A percentile compares a stretch with the other conserved stretches of the same genome.
Conservation (phyloP, 2,888 invertebrate species). For the Bruchidius siliquastri region DNA sequence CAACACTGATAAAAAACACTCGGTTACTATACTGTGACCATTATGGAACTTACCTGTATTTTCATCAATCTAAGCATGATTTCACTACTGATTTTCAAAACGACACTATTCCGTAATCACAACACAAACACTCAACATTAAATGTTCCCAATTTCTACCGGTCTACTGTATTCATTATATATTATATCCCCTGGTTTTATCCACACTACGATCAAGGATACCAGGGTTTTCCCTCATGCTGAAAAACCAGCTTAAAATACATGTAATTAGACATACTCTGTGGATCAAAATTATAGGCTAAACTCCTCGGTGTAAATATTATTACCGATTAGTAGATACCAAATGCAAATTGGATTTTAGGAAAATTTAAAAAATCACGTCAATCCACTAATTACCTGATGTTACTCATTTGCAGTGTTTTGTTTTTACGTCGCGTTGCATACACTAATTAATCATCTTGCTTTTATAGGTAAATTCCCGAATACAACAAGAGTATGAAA, state of each 20-base stretch:
- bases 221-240: not conserved
- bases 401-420: too few species aligned
- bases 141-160: not conserved
- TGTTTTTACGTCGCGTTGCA: too few species aligned
- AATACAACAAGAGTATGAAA: too few species aligned
- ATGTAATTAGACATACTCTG: not conserved
- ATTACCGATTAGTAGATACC: not conserved
- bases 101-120: not conserved
- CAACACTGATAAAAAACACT: too few species aligned
- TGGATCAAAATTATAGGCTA: not conserved
- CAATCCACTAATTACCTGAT: not conserved
- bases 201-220: not conserved
- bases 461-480: too few species aligned
- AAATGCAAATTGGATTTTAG: not conserved
- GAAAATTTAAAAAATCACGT: not conserved
- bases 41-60: too few species aligned
- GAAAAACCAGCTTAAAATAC: not conserved
- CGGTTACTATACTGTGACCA: too few species aligned
- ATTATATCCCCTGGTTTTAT: not conserved
- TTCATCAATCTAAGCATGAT: too few species aligned
- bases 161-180: not conserved
- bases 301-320: not conserved
- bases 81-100: too few species aligned
- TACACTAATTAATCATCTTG: too few species aligned
- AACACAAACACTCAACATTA: not conserved